Percentiles rank a stretch among this genome's conserved stretches.
These are phyloP conservation scores for Abramis brama DNA, from an alignment of 2,113 vertebrate species.

Conservation along the genomic window DNA sequence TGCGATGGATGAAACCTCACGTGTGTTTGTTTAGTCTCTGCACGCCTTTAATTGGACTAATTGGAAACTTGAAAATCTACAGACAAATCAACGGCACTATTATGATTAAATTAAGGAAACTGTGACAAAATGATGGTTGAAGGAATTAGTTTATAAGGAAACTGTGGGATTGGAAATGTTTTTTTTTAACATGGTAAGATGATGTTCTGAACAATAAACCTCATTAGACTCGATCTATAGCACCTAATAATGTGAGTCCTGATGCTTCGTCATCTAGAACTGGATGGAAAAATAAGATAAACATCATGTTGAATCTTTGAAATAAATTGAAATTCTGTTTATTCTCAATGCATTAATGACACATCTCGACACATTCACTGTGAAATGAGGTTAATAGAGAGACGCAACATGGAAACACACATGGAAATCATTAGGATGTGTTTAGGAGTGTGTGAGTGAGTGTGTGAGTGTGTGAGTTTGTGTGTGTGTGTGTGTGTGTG, in stretches of 20 bases:
- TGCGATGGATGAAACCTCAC: not conserved
- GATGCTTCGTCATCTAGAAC: not conserved
- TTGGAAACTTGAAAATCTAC: not conserved
- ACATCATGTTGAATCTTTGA: not conserved
- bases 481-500: too few relatives aligned
- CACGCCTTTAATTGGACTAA: not conserved
- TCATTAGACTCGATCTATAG: too few relatives aligned
- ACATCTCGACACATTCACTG: not conserved
- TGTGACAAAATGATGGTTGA: too few relatives aligned
- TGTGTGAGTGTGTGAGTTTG: too few relatives aligned
- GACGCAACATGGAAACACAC: not conserved
- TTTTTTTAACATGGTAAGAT: not conserved
- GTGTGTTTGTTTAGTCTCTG: not conserved
- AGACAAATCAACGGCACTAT: not conserved
- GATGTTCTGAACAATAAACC: too few relatives aligned
- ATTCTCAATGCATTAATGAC: not conserved
- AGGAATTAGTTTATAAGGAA: too few relatives aligned
- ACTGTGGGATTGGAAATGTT: not conserved
- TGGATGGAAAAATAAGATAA: not conserved
- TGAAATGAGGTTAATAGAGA: not conserved
- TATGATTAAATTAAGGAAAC: not conserved
- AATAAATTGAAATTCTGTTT: not conserved
- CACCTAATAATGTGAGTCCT: too few relatives aligned
- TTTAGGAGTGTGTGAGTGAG: not conserved
- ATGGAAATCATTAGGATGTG: constrained; percentile 34